Evolutionary conservation across 1,140 invertebrate genomes (phyloP), one percentile per base, ranked within the genome.

Genomic region (Atta cephalotes): DNA sequence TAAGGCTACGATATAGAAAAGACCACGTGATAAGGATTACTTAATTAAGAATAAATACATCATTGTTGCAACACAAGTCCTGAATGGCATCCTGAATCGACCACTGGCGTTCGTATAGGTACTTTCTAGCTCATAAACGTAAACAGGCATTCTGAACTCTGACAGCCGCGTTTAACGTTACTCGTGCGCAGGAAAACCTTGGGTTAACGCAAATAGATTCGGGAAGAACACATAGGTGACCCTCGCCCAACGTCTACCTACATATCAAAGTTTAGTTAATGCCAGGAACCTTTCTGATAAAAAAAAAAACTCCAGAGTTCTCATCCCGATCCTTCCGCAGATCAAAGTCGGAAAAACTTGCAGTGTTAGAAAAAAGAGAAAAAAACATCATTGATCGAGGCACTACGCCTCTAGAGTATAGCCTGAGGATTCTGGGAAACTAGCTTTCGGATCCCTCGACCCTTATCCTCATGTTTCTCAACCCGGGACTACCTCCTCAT

Each of bases 221-320:
- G 72, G 82, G 63, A 80, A 71, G 58, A 85, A 68, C 63, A 86
- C 81, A 79, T 81, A 90, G 81, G 76, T 77, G 66, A 88, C 14
- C 87, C 77, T 66, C 58, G 60, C 62, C 87, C 88, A 89, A 91
- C 91, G 87, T 91, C 88, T 87, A 92, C 92, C 91, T 92, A 94
- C 93, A 94, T 94, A 94, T 94, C 94, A 94, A 88, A 92, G 79
- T 91, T 85, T 86, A 90, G 71, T 88, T 92, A 90, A 87, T 79
- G 56, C 60, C 88, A 39, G 62, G 68, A 78, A 49, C 71, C 63
- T 53, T 87, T 25, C 63, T 49, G 68, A 45, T 45, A 31, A 31
- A 45, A 2, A 45, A n/a, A 66, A 21, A 16, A 31, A 49, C 14
- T 35, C 25, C 49, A 10, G 21, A 49, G n/a, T 66, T 68, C n/a